Evolutionary conservation across 1,140 invertebrate genomes (phyloP).

Genomic region (Drosophila subpulchrella): DNA sequence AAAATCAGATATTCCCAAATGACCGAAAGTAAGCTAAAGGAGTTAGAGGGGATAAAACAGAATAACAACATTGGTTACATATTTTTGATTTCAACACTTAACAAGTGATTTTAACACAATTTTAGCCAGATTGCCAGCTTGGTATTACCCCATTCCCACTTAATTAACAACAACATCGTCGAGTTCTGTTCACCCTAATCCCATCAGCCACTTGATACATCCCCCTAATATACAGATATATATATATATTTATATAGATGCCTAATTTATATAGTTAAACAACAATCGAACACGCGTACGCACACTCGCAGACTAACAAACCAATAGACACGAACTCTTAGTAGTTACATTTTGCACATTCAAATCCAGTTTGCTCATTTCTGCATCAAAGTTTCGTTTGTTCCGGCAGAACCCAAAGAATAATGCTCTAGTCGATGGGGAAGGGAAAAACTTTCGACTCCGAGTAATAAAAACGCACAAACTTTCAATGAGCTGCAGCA

Average conservation of each 20-base stretch:
- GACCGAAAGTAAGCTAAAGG: background rate
- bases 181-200: slow-evolving; percentile 25
- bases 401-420: slow-evolving; percentile 45
- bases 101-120: slow-evolving; percentile 14
- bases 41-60: background rate
- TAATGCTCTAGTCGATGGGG: slow-evolving; percentile 45
- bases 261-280: background rate
- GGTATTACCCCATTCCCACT: slow-evolving; percentile 22
- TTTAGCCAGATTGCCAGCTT: slow-evolving; percentile 8
- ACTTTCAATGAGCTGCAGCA: slow-evolving; percentile 75
- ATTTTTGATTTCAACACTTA: background rate
- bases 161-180: slow-evolving; percentile 37
- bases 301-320: slow-evolving; percentile 16
- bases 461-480: slow-evolving; percentile 81
- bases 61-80: background rate
- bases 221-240: background rate
- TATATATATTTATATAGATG: slow-evolving; percentile 1
- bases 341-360: slow-evolving; percentile 40
- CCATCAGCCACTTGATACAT: slow-evolving; percentile 32
- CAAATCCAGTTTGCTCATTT: slow-evolving; percentile 43
- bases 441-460: slow-evolving; percentile 53
- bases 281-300: slow-evolving; percentile 37
- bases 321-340: slow-evolving; percentile 19
- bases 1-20: background rate
- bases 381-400: slow-evolving; percentile 53